Evolutionary conservation across 2,113 vertebrate species (phyloP).

Genomic region (Sula dactylatra): DNA sequence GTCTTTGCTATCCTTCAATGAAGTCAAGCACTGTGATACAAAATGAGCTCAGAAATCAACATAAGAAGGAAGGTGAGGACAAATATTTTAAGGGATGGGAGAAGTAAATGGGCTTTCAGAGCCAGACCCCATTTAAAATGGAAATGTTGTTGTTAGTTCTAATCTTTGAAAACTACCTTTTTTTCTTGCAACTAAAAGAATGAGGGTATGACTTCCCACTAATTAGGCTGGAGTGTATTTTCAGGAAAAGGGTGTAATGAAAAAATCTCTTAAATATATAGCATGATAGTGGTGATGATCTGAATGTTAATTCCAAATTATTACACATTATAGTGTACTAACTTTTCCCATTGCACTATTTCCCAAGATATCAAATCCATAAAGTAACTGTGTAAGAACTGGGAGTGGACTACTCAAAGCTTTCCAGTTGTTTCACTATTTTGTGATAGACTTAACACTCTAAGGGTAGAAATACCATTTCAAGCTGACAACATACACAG

Average conservation of each 20-base stretch:
- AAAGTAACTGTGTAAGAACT: background rate
- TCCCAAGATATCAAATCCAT: background rate
- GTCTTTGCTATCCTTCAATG: background rate
- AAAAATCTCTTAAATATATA: background rate
- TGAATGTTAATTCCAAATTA: background rate
- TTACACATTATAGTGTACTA: background rate
- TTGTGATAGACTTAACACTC: background rate
- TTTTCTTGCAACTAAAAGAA: background rate
- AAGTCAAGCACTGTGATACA: background rate
- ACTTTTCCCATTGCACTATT: background rate
- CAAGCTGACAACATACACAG: background rate
- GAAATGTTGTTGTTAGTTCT: background rate
- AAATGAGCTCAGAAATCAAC: background rate
- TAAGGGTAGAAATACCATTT: background rate
- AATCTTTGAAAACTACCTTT: background rate
- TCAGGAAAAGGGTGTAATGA: background rate
- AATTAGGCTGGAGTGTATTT: background rate
- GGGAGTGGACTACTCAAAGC: background rate
- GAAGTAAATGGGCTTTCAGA: background rate
- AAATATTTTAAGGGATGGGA: background rate
- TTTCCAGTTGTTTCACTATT: background rate
- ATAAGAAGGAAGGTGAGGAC: background rate
- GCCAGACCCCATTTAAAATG: background rate
- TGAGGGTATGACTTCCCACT: background rate
- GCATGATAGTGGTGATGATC: background rate